Percentiles rank a stretch among this genome's conserved stretches.
phyloP scores from a whole-genome alignment of 2,888 invertebrate species.

The Drosophila multiciliata region DNA sequence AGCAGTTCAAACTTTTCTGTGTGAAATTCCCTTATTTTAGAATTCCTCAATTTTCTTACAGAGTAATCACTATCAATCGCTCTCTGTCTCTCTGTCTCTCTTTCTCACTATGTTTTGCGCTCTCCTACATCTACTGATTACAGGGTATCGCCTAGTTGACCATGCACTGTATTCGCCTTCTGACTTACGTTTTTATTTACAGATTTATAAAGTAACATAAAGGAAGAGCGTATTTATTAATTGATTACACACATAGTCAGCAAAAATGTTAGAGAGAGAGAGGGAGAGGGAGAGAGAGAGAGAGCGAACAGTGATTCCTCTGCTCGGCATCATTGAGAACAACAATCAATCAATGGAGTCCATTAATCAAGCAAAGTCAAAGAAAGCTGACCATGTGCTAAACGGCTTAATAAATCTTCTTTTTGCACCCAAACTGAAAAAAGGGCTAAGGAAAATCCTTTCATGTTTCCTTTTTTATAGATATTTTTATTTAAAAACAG shows the following conservation, averaged over 20 bases:
- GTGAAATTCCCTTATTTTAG: background rate
- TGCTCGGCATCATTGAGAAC: constrained; percentile 22
- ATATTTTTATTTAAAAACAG: background rate
- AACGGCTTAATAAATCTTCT: constrained; percentile 30
- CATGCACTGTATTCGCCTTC: background rate
- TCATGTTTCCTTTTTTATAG: background rate
- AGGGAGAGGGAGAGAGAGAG: background rate
- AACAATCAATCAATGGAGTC: constrained; percentile 47
- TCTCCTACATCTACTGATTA: background rate
- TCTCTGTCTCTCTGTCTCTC: background rate
- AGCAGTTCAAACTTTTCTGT: background rate
- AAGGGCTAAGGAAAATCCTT: background rate
- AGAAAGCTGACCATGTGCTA: constrained; percentile 26
- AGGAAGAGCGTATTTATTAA: background rate
- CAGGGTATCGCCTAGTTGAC: background rate
- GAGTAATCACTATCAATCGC: background rate
- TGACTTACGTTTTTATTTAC: background rate
- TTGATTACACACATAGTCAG: constrained; percentile 3
- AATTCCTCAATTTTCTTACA: background rate
- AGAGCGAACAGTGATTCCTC: background rate
- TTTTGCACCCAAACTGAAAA: background rate
- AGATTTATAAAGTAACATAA: background rate
- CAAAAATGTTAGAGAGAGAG: background rate
- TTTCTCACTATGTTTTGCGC: background rate
- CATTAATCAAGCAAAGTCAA: constrained; percentile 46